Evolutionary conservation across 1,140 invertebrate genomes (phyloP), one percentile per base, ranked within the genome.

Genomic region (Andricus grossulariae): DNA sequence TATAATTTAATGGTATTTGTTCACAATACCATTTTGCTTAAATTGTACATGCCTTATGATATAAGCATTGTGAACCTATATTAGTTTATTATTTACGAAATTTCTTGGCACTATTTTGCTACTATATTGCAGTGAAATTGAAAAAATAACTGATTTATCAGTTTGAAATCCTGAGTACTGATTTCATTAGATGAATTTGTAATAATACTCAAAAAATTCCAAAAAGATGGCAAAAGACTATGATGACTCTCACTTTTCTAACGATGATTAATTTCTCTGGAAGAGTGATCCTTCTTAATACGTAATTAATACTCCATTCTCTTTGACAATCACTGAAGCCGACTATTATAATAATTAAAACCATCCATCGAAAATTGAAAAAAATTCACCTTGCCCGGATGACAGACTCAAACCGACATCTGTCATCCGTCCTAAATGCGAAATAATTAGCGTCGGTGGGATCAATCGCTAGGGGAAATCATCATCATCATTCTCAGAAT

Each of bases 241-340:
- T 45, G 39, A 45, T 45, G 39, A 45, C 39, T 45, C 39, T 45
- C 10, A 45, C 39, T 45, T 45, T 45, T 11, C 39, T 45, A 55
- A 18, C n/a, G 10, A 55, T 18, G 18, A 52, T 52, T 52, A n/a
- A 18, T 19, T 55, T 7, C 54, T 19, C 19, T 55, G 51, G 1
- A 52, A 15, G 13, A 52, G 15, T 52, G n/a, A 18, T 45, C 39
- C n/a, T 55, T 55, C 18, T 19, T 55, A 1, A 18, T n/a, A 6
- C 10, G 10, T 55, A 4, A 55, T 55, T 18, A 18, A 55, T 55
- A n/a, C 72, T 3, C 50, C 49, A 73, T 51, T 73, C 50, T 16
- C 49, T 45, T 45, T 45, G 39, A 45, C 39, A 45, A 45, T 45
- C 39, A 45, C 0, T 45, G 82, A 78, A 78, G 60, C 55, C 50